Evolutionary conservation across 2,113 vertebrate species (phyloP).

Genomic region (Uria lomvia): DNA sequence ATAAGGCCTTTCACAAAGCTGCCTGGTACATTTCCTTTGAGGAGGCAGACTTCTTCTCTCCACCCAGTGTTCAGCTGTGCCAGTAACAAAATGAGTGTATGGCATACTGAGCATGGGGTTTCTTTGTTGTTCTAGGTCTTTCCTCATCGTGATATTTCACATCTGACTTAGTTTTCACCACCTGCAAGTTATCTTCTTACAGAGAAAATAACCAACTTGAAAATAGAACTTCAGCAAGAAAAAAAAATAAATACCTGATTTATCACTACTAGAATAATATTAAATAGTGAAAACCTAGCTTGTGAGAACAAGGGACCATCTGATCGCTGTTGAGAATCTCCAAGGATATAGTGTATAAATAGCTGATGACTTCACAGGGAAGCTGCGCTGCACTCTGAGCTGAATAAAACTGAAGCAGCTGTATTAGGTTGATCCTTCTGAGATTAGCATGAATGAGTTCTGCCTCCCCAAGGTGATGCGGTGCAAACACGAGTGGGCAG

Average conservation of each 20-base stretch:
- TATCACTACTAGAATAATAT: constrained; percentile 21
- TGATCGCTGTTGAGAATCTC: constrained; percentile 61
- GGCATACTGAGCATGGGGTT: constrained; percentile 37
- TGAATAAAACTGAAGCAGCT: constrained; percentile 65
- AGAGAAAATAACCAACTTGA: neutral
- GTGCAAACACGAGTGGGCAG: neutral
- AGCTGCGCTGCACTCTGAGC: constrained; percentile 53
- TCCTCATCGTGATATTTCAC: neutral
- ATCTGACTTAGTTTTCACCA: constrained; percentile 1
- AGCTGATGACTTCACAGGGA: constrained; percentile 67
- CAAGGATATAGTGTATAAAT: constrained; percentile 66
- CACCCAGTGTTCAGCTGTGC: constrained; percentile 28
- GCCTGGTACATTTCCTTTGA: constrained; percentile 30
- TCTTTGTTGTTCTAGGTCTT: constrained; percentile 37
- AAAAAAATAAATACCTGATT: neutral
- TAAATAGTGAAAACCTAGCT: constrained; percentile 29
- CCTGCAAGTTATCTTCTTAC: neutral
- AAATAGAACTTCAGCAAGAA: neutral
- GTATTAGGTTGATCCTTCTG: constrained; percentile 60
- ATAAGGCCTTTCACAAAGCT: constrained; percentile 22
- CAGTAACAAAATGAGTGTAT: constrained; percentile 23
- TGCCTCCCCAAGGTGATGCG: constrained; percentile 47
- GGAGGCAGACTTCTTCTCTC: constrained; percentile 33
- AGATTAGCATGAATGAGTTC: constrained; percentile 55
- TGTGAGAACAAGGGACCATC: constrained; percentile 42